These are phyloP conservation scores for Ormia ochracea DNA, from an alignment of 2,888 invertebrate species.

Conservation along the genomic window DNA sequence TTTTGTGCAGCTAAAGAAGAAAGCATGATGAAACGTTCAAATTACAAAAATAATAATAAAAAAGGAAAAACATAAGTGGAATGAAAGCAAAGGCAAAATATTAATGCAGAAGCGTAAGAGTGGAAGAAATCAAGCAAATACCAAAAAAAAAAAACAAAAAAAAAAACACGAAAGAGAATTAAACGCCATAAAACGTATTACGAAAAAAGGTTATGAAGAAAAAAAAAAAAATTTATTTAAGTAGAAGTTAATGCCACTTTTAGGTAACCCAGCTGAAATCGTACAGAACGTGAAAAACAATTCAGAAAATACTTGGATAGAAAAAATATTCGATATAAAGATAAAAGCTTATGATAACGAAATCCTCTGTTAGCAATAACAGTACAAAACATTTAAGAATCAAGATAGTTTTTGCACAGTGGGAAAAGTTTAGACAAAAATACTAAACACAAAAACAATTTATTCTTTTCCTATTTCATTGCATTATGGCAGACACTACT, in stretches of 20 bases:
- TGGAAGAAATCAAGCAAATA: constrained; percentile 23
- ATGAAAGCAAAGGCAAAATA: constrained; percentile 27
- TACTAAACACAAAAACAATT: too few relatives aligned
- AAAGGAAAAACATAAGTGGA: too few relatives aligned
- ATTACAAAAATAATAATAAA: constrained; percentile 2
- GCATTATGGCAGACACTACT: too few relatives aligned
- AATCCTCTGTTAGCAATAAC: constrained; percentile 15
- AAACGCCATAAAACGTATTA: constrained; percentile 10
- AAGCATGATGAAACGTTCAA: constrained; percentile 34
- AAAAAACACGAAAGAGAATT: constrained; percentile 15
- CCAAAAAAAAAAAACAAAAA: too few relatives aligned
- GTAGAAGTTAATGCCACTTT: constrained; percentile 45
- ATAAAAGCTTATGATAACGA: constrained; percentile 29
- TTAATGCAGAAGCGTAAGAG: constrained; percentile 8
- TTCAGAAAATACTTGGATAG: not conserved
- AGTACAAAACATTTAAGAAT: constrained; percentile 16
- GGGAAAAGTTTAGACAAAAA: not conserved
- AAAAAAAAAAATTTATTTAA: constrained; percentile 21
- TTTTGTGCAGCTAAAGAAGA: not conserved
- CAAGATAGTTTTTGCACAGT: not conserved
- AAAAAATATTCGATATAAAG: not conserved
- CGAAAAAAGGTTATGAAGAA: not conserved
- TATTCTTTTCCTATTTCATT: too few relatives aligned
- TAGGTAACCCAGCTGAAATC: constrained; percentile 33
- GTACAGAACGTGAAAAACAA: not conserved